These are phyloP conservation scores for Megalops cyprinoides DNA, from an alignment of 2,797 vertebrate genomes.

Conservation along the genomic window DNA sequence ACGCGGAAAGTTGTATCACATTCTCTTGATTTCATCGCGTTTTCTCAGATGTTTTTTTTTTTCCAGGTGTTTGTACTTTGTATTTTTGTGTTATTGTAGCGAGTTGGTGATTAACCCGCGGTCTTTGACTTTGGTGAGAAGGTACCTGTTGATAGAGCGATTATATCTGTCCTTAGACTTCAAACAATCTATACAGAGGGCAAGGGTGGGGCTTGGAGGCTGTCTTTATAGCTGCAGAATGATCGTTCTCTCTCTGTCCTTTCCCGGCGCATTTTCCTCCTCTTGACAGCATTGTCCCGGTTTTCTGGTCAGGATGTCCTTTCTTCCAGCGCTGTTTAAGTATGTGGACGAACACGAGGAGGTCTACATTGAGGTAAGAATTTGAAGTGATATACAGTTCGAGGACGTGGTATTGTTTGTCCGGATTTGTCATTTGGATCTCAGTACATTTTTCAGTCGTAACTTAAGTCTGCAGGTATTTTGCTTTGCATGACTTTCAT, in stretches of 20 bases:
- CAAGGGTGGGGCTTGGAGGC: background rate
- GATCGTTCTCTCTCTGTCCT: background rate
- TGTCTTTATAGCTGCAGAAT: background rate
- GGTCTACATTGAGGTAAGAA: constrained; percentile 82
- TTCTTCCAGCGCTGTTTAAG: constrained; percentile 81
- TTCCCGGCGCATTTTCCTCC: background rate
- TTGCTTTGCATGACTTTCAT: background rate
- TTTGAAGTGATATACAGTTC: background rate
- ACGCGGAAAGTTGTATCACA: too few relatives aligned
- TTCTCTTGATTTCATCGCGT: too few relatives aligned
- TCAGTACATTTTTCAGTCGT: background rate
- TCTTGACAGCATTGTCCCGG: background rate
- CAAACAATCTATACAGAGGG: background rate
- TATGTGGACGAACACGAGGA: constrained; percentile 93
- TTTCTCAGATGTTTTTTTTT: too few relatives aligned
- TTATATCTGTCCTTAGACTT: background rate
- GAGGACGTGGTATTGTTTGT: background rate
- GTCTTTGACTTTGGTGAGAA: background rate
- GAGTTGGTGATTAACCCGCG: constrained; percentile 2
- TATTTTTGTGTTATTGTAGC: background rate
- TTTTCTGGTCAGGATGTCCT: constrained; percentile 74
- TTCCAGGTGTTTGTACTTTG: background rate
- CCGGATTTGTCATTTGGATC: background rate
- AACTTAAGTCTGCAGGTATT: background rate
- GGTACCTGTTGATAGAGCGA: background rate